Conservation (phyloP, 2,797 vertebrate genomes). For the Heteromormyrus szaboi region DNA sequence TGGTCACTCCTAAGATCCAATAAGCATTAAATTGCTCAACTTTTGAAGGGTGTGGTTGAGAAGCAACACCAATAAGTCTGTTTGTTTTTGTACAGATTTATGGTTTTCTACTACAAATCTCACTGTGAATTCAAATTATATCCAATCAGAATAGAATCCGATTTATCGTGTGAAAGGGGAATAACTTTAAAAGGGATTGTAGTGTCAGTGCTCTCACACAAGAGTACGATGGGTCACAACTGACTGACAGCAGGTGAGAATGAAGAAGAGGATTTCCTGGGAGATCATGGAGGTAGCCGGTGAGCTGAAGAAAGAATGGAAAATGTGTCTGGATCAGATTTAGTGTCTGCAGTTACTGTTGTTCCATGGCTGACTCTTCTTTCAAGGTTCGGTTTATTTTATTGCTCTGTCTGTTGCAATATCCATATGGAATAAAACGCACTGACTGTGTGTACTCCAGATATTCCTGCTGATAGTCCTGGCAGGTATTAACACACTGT, state of each 20-base stretch:
- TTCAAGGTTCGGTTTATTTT: slow-evolving; percentile 8
- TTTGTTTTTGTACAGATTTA: not conserved
- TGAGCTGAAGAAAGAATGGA: not conserved
- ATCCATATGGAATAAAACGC: not conserved
- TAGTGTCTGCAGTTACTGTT: not conserved
- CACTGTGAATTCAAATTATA: not conserved
- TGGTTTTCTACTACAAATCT: not conserved
- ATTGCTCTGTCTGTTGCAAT: not conserved
- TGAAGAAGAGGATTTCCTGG: not conserved
- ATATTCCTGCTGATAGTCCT: not conserved
- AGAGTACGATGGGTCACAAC: not conserved
- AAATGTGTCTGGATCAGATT: not conserved
- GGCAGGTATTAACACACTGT: not conserved
- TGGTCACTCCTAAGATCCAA: not conserved
- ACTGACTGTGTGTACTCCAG: not conserved
- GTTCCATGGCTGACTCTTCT: not conserved
- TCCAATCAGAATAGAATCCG: not conserved
- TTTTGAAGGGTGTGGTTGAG: not conserved
- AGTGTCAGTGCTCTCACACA: not conserved
- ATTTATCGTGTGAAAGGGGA: not conserved
- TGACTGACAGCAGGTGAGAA: not conserved
- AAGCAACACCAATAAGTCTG: not conserved
- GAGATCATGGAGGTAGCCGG: not conserved
- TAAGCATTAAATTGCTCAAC: not conserved
- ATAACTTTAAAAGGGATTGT: not conserved